Conservation (phyloP, 1,140 invertebrate species). For the Venturia canescens region DNA sequence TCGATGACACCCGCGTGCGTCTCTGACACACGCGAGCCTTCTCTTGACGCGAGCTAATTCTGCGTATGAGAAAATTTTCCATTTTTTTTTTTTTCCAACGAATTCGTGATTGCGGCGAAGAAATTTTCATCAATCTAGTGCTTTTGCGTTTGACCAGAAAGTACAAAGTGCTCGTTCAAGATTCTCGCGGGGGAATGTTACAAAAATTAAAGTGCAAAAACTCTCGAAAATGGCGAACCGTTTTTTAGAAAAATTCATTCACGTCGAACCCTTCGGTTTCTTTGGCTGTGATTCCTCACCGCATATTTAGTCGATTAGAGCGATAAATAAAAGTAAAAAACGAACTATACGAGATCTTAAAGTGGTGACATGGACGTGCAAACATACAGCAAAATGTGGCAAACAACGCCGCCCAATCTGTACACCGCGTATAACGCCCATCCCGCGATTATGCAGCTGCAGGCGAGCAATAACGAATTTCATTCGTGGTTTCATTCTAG, state of each 20-base stretch:
- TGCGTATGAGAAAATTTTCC: background rate
- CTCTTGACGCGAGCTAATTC: background rate
- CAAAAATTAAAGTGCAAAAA: background rate
- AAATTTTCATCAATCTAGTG: background rate
- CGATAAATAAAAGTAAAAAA: conserved; percentile 31
- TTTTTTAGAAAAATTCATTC: too few species aligned
- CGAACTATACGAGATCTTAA: conserved; percentile 3
- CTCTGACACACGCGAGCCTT: background rate
- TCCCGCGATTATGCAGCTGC: conserved; percentile 74
- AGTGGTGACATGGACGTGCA: conserved; percentile 62
- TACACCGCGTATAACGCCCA: conserved; percentile 58
- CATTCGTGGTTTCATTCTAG: conserved; percentile 81
- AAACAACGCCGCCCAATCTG: conserved; percentile 60
- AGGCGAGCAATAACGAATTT: conserved; percentile 74
- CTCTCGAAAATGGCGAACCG: background rate
- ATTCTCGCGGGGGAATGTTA: background rate
- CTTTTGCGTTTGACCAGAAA: background rate
- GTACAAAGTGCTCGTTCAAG: background rate
- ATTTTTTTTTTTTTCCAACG: background rate
- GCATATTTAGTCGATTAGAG: background rate
- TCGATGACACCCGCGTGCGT: conserved; percentile 66
- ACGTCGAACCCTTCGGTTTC: too few species aligned
- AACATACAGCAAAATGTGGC: conserved; percentile 70
- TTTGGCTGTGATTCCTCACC: background rate
- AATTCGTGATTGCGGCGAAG: background rate